A percentile compares a stretch with the other conserved stretches of the same genome.
phyloP scores from a whole-genome alignment of 1,140 invertebrate species.

The Nautilus pompilius region DNA sequence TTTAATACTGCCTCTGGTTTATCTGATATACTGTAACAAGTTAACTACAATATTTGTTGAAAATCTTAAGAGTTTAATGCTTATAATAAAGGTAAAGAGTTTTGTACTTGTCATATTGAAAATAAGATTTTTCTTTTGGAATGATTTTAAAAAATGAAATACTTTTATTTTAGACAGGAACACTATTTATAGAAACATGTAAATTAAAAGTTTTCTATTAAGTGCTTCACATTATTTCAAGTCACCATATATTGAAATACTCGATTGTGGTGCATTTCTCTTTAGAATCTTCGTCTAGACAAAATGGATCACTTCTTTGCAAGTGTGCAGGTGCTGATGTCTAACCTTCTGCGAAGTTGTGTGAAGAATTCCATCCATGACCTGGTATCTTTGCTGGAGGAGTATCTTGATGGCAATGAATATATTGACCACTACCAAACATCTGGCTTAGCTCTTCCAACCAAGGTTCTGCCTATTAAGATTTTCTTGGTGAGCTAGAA shows the following conservation, averaged over 20 bases:
- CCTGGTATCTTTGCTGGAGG: slow-evolving; percentile 66
- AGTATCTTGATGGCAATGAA: slow-evolving; percentile 58
- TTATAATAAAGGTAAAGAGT: no score
- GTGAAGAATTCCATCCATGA: slow-evolving; percentile 74
- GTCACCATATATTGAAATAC: not conserved
- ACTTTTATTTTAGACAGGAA: not conserved
- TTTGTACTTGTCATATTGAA: no score
- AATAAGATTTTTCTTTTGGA: no score
- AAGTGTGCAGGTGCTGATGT: slow-evolving; percentile 72
- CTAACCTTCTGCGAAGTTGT: slow-evolving; percentile 70
- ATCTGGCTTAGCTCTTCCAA: slow-evolving; percentile 36
- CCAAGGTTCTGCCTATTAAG: slow-evolving; percentile 33
- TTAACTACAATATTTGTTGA: no score
- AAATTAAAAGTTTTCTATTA: not conserved
- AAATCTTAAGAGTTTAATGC: no score
- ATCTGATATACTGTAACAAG: slow-evolving; percentile 9
- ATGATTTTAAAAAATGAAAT: no score
- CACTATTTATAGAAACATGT: not conserved
- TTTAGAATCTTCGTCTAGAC: slow-evolving; percentile 32
- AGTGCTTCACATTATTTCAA: not conserved
- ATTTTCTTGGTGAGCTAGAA: slow-evolving; percentile 47
- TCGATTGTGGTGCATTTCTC: not conserved
- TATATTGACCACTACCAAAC: slow-evolving; percentile 44
- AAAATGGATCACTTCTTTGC: slow-evolving; percentile 66
- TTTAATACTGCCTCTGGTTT: slow-evolving; percentile 32